Evolutionary conservation across 2,797 vertebrate species (phyloP).

Genomic region (Fistularia commersonii): DNA sequence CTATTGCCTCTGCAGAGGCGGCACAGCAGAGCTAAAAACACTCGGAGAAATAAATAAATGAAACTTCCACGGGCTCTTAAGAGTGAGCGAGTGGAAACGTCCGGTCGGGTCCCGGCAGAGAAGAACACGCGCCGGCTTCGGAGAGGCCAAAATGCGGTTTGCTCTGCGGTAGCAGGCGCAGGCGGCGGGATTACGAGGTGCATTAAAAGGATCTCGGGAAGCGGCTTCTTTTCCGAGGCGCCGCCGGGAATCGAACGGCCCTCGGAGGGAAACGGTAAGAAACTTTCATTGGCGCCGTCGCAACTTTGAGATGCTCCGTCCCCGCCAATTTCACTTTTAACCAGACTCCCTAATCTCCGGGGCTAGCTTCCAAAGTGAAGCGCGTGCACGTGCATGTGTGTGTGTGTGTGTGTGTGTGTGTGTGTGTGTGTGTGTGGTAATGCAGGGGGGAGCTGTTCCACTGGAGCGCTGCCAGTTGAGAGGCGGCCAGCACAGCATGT

Average conservation of each 20-base stretch:
- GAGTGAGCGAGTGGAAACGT: too few species aligned
- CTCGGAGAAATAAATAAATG: conserved; percentile 6
- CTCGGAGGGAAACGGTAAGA: background rate
- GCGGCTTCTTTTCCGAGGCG: too few species aligned
- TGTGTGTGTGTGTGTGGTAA: conserved; percentile 6
- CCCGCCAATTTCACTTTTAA: conserved; percentile 50
- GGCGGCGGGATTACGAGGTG: too few species aligned
- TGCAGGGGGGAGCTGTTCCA: conserved; percentile 54
- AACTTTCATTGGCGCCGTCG: conserved; percentile 47
- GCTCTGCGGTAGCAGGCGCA: too few species aligned
- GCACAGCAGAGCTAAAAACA: conserved; percentile 19
- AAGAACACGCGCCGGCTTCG: too few species aligned
- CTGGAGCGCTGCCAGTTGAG: conserved; percentile 50
- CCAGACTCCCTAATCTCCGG: conserved; percentile 52
- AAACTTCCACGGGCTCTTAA: too few species aligned
- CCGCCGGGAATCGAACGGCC: too few species aligned
- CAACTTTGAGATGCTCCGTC: conserved; percentile 32
- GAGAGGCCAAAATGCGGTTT: too few species aligned
- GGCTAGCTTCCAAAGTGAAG: conserved; percentile 50
- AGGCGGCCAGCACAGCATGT: conserved; percentile 42
- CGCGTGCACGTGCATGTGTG: conserved; percentile 9
- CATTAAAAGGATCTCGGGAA: too few species aligned
- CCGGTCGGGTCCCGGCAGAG: too few species aligned
- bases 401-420: conserved; percentile 23
- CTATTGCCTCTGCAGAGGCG: conserved; percentile 39